Base-by-base conservation (phyloP, 2,797 vertebrate genomes). In the Heliangelus exortis region DNA sequence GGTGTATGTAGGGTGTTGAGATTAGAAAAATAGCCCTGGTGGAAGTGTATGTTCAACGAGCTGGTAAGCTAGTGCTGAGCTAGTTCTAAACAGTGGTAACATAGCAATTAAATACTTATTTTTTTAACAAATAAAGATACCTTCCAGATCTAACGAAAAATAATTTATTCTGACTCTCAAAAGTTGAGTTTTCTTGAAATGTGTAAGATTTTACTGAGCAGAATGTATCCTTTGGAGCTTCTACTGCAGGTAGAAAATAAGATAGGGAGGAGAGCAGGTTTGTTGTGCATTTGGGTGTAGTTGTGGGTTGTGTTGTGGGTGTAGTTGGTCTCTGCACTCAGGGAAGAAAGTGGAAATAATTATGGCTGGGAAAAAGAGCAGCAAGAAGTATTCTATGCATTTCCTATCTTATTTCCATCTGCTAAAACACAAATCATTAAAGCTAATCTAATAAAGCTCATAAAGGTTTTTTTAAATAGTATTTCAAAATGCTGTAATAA, bases 291-390 rank as follows among this genome's bases (percentile, higher is more conserved):
- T 65, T n/a, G n/a, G n/a, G n/a, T n/a, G n/a, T n/a, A n/a, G n/a
- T n/a, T n/a, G n/a, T n/a, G n/a, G n/a, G n/a, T n/a, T n/a, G n/a
- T n/a, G n/a, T n/a, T 72, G 54, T 34, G 50, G n/a, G 8, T 33
- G 25, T 29, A 15, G 34, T 84, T 89, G 61, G 33, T 23, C 57
- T 85, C 58, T 76, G 7, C 3, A 7, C 8, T 48, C 17, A 17
- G 47, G 55, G 71, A 9, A 66, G 55, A 68, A 67, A 6, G 12
- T 31, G 29, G 31, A 51, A 90, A 67, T 71, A 69, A 74, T 19
- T 8, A 6, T 2, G 3, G 9, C 10, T 18, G 45, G 10, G 14
- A 2, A 6, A 15, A 80, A 76, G 57, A 31, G 2, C 4, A 7
- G 18, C 10, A 65, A 58, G 81, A 53, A 48, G 12, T 3, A 21